Evolutionary conservation across 2,888 invertebrate genomes (phyloP), one percentile per base, ranked within the genome.

Genomic region (Tolmerus cingulatus): DNA sequence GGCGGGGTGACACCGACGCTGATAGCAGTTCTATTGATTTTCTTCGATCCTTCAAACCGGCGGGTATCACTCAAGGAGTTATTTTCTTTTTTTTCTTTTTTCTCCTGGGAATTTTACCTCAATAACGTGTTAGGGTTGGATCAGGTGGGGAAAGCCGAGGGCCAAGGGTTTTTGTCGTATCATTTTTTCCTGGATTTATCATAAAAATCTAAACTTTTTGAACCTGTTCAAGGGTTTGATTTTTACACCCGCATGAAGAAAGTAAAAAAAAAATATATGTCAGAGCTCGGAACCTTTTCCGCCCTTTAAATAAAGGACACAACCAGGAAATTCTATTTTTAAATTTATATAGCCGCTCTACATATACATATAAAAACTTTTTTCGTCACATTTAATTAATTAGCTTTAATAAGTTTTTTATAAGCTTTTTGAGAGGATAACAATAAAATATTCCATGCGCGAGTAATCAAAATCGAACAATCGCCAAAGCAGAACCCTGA

Each of bases 21-120:
- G 66, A 57, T 66, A 66, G 19, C 66, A 23, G 4, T 66, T 34
- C 37, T 82, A 82, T 82, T 82, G 82, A 82, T 82, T 82, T 57
- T 37, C 55, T 40, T 34, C 82, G 57, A 82, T 37, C 57, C 82
- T 37, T 66, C 34, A 82, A 82, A 40, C 37, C 66, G 23, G 27
- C 66, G 66, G 66, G 23, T 66, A 23, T 66, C 66, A 23, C 23
- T 66, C 27, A 66, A 66, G 66, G 12, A 66, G 66, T 66, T 23
- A 23, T 66, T 27, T 66, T 23, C 3, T 19, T 57, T 23, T 16
- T 57, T 57, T 57, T 19, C 19, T 34, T 34, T 34, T 34, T 34
- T 34, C 66, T 66, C 12, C 66, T 12, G 19, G 66, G 27, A 12
- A 9, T 66, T 66, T 23, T 19, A 66, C 66, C 27, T 27, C 27